Percentiles rank a stretch among this genome's conserved stretches.
Conservation (phyloP, 2,888 invertebrate genomes). For the Abrostola triplasia region DNA sequence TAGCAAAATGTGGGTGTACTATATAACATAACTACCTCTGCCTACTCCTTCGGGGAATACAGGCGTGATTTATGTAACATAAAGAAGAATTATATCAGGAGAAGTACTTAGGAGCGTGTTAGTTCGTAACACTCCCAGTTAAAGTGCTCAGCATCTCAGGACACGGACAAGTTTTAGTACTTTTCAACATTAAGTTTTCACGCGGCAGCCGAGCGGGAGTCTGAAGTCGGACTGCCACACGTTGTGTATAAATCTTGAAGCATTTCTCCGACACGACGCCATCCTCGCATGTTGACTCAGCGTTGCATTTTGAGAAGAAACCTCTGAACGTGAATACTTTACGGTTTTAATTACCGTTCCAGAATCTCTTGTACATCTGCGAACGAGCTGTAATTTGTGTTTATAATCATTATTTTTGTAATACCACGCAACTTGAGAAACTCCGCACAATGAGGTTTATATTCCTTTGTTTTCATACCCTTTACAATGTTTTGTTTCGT, state of each 20-base stretch:
- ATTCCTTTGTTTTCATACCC: constrained; percentile 38
- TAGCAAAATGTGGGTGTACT: no score
- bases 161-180: constrained; percentile 73
- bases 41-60: no score
- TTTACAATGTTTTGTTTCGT: constrained; percentile 38
- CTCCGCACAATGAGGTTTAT: constrained; percentile 37
- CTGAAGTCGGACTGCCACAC: constrained; percentile 54
- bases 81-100: constrained; percentile 18
- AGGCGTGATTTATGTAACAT: no score
- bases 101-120: constrained; percentile 16
- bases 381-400: constrained; percentile 16
- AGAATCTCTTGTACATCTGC: constrained; percentile 26
- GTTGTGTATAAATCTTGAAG: constrained; percentile 62
- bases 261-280: constrained; percentile 50
- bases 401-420: constrained; percentile 32
- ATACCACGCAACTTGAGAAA: constrained; percentile 22
- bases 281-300: constrained; percentile 39
- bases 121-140: constrained; percentile 29
- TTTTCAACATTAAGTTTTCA: constrained; percentile 77
- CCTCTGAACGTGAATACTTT: constrained; percentile 31
- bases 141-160: constrained; percentile 38
- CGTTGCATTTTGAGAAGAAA: constrained; percentile 42
- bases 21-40: no score
- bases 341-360: constrained; percentile 44
- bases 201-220: constrained; percentile 61